Evolutionary conservation across 2,113 vertebrate genomes (phyloP).

Genomic region (Apistogramma diplotaenia): DNA sequence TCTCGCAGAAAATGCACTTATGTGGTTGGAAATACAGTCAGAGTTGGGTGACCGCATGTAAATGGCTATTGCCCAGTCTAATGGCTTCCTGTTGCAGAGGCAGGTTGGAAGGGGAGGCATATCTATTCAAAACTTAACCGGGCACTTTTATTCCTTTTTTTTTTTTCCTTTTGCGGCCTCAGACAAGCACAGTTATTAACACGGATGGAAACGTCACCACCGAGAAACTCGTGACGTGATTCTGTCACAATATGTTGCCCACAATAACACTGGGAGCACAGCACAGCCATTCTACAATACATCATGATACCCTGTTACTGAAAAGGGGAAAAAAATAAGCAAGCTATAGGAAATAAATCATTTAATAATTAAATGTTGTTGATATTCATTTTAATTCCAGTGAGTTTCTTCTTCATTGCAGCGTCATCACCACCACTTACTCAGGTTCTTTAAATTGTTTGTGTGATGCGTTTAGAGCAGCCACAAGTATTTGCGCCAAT

Average conservation of each 20-base stretch:
- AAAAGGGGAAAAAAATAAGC: background rate
- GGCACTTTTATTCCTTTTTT: slow-evolving; percentile 35
- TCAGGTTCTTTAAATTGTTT: too few relatives aligned
- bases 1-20: slow-evolving; percentile 96
- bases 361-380: background rate
- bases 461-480: too few relatives aligned
- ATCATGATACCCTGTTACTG: background rate
- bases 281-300: background rate
- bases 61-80: slow-evolving; percentile 89
- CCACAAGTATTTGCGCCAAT: too few relatives aligned
- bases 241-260: background rate
- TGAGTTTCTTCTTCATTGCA: too few relatives aligned
- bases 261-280: background rate
- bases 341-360: background rate
- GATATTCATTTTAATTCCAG: background rate
- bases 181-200: slow-evolving; percentile 82
- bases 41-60: slow-evolving; percentile 88
- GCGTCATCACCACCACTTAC: too few relatives aligned
- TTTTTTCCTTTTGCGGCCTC: slow-evolving; percentile 78
- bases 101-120: slow-evolving; percentile 73
- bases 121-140: slow-evolving; percentile 83
- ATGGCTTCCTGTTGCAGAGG: slow-evolving; percentile 93
- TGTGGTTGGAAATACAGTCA: slow-evolving; percentile 95
- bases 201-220: slow-evolving; percentile 81
- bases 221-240: background rate